phyloP scores from a whole-genome alignment of 1,140 invertebrate genomes.

The Sinella curviseta region DNA sequence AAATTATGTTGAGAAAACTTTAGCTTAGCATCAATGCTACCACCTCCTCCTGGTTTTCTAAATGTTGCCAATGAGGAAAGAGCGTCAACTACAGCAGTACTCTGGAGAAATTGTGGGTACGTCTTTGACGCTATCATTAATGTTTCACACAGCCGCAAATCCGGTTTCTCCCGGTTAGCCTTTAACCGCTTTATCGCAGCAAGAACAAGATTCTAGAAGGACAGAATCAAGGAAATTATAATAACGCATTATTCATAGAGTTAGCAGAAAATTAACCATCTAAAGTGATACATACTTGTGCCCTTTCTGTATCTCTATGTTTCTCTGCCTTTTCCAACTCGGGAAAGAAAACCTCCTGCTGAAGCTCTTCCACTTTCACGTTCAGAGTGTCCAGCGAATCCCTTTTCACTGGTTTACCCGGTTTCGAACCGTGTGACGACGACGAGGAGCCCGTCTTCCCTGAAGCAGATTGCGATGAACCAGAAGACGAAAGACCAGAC shows the following conservation, averaged over 20 bases:
- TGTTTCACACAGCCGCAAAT: constrained; percentile 25
- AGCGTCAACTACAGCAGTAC: constrained; percentile 20
- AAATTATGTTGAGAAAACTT: constrained; percentile 31
- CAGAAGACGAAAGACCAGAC: neutral
- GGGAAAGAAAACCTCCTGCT: neutral
- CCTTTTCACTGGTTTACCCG: neutral
- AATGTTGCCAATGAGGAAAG: constrained; percentile 1
- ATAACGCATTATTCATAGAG: neutral
- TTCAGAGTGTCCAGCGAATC: neutral
- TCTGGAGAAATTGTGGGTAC: constrained; percentile 30
- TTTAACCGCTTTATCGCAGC: constrained; percentile 35
- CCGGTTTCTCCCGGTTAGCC: constrained; percentile 36
- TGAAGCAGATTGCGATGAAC: too few relatives aligned
- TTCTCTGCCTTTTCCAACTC: constrained; percentile 14
- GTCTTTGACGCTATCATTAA: constrained; percentile 29
- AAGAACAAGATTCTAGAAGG: constrained; percentile 32
- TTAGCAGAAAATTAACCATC: too few relatives aligned
- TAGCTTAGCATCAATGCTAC: constrained; percentile 35
- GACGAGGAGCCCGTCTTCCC: neutral
- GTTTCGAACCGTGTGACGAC: neutral
- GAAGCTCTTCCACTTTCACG: neutral
- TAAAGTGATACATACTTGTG: neutral
- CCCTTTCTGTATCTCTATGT: constrained; percentile 1
- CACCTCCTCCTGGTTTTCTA: neutral
- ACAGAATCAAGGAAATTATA: neutral